A percentile compares a stretch with the other conserved stretches of the same genome.
Evolutionary conservation across 2,113 vertebrate genomes (phyloP).

Genomic region (Melanotaenia duboulayi): DNA sequence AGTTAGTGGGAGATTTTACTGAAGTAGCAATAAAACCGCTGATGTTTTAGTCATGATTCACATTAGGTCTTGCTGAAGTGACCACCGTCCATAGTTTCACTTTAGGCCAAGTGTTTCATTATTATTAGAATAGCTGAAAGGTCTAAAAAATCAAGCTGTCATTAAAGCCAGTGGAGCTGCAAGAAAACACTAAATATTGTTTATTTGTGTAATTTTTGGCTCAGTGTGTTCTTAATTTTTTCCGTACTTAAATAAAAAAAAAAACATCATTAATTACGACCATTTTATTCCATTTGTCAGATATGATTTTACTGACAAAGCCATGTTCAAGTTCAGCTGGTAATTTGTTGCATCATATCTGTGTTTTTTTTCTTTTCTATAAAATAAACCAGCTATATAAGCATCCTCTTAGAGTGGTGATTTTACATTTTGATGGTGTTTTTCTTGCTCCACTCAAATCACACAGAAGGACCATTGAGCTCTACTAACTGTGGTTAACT

Average conservation of each 20-base stretch:
- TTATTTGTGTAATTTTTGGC: too few relatives aligned
- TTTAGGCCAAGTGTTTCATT: too few relatives aligned
- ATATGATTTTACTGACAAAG: background rate
- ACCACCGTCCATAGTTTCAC: too few relatives aligned
- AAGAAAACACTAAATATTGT: background rate
- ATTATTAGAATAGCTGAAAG: too few relatives aligned
- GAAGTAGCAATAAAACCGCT: too few relatives aligned
- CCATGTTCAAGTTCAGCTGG: background rate
- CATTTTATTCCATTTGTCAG: background rate
- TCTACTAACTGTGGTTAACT: slow-evolving; percentile 25
- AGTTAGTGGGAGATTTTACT: too few relatives aligned
- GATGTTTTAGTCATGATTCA: too few relatives aligned
- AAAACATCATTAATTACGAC: background rate
- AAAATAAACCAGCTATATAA: background rate
- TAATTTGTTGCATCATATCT: background rate
- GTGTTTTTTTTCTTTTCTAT: background rate
- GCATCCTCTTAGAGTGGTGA: background rate
- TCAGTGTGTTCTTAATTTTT: background rate
- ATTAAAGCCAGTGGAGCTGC: background rate
- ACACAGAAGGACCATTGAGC: slow-evolving; percentile 26
- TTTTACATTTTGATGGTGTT: background rate
- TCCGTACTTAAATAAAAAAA: background rate
- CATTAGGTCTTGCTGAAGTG: too few relatives aligned
- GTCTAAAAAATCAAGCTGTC: background rate
- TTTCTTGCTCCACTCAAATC: slow-evolving; percentile 3